phyloP scores from a whole-genome alignment of 1,140 invertebrate species.

The Drosophila paulistorum region DNA sequence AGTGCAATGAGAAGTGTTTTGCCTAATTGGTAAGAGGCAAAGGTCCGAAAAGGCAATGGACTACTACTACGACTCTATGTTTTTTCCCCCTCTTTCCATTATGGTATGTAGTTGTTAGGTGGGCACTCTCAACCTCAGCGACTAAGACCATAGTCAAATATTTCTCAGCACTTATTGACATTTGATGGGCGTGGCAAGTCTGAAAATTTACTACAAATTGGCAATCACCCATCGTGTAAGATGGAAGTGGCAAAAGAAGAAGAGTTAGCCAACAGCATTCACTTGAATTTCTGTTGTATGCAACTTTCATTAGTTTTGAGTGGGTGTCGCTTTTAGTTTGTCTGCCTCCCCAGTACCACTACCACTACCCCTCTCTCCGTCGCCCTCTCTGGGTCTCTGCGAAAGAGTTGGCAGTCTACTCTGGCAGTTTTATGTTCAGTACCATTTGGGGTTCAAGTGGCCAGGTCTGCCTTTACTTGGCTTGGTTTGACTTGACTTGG shows the following conservation, averaged over 20 bases:
- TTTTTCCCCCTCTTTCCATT: background rate
- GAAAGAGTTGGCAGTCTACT: background rate
- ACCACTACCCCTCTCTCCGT: background rate
- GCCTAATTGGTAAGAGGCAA: constrained; percentile 51
- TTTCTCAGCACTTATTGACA: constrained; percentile 72
- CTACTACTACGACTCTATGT: background rate
- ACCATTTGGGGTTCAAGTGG: constrained; percentile 64
- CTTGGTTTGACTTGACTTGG: constrained; percentile 20
- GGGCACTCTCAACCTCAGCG: constrained; percentile 40
- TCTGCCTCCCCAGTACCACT: background rate
- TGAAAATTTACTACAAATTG: constrained; percentile 79
- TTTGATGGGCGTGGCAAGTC: constrained; percentile 66
- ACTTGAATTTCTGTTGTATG: constrained; percentile 43
- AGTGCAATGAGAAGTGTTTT: constrained; percentile 65
- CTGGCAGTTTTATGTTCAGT: constrained; percentile 1
- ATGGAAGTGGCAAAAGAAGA: constrained; percentile 18
- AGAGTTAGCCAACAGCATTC: constrained; percentile 34
- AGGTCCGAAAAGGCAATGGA: constrained; percentile 30
- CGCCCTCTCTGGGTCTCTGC: background rate
- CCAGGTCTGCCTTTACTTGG: background rate
- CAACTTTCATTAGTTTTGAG: constrained; percentile 66
- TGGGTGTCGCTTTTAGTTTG: constrained; percentile 50
- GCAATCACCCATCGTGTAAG: constrained; percentile 47
- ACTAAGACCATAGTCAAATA: constrained; percentile 60
- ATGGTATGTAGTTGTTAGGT: constrained; percentile 8